A percentile compares a stretch with the other conserved stretches of the same genome.
phyloP scores from a whole-genome alignment of 2,113 vertebrate genomes.

The Nycticebus coucang region DNA sequence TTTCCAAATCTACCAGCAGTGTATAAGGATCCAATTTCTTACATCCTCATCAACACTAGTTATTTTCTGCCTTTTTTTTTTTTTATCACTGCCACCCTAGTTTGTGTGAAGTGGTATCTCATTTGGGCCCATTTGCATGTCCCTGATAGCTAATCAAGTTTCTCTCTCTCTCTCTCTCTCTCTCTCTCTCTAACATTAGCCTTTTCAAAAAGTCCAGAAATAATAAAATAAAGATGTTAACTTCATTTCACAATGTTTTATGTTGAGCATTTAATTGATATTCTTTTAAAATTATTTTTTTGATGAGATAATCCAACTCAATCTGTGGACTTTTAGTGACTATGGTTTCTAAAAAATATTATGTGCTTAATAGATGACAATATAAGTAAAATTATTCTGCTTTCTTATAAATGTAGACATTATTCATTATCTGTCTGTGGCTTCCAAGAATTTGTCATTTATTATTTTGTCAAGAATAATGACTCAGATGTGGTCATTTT shows the following conservation, averaged over 20 bases:
- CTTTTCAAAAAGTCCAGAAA: background rate
- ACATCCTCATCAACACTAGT: background rate
- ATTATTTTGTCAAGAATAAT: background rate
- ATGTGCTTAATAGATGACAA: background rate
- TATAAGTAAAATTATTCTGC: background rate
- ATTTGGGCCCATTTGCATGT: background rate
- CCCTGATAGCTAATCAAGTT: background rate
- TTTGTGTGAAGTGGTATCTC: background rate
- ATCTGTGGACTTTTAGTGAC: background rate
- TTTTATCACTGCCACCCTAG: background rate
- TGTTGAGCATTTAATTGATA: background rate
- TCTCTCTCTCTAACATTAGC: background rate
- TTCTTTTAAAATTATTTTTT: background rate
- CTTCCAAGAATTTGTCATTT: slow-evolving; percentile 12
- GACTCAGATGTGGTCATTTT: background rate
- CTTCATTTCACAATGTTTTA: background rate
- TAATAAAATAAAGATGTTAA: background rate
- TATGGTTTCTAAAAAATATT: background rate
- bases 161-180: background rate
- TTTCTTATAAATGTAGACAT: slow-evolving; percentile 10
- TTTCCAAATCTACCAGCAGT: background rate
- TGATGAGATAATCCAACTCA: background rate
- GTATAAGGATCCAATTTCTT: background rate
- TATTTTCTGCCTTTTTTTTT: background rate
- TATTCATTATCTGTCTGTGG: background rate